Base-by-base conservation (phyloP, 2,797 vertebrate species). In the Rhynchonycteris naso region DNA sequence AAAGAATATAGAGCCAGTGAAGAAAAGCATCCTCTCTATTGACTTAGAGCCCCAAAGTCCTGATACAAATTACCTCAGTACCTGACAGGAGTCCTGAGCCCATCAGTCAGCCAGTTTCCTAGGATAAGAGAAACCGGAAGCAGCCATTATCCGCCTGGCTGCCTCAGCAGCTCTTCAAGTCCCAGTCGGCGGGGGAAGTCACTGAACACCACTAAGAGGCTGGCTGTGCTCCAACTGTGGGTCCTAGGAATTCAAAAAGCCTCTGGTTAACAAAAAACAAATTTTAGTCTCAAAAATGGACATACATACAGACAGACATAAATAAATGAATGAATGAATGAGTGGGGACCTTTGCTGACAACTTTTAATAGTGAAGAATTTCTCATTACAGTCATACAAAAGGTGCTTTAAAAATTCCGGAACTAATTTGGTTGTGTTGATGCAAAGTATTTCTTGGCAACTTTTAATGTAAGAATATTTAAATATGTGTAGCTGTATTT, bases 401-500 rank as follows among this genome's bases (percentile, higher is more conserved):
- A 92, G 59, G 18, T 76, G 94, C 35, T 94, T 94, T 63, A 75
- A 93, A 92, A 24, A 95, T 86, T 97, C 58, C 93, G 93, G 94
- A 93, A 95, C 87, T 87, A 94, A 92, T 89, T 69, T 59, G 15
- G 76, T 52, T 95, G 35, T 88, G n/a, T 80, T 79, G 85, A 85
- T 81, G 38, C 24, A 80, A n/a, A 84, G 12, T 11, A 19, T n/a
- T 82, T 52, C 68, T 91, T 95, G 88, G 86, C 68, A 93, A 91
- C 68, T 90, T 92, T 84, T 69, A 75, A 88, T 26, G 59, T 63
- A 74, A 93, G 76, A 63, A n/a, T 85, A 96, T 96, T 96, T 96
- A 95, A 96, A 90, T 93, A 85, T 88, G 93, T 91, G 80, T 92
- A 82, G 84, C 87, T 33, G 10, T 94, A 87, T 97, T 97, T 96